Evolutionary conservation across 2,797 vertebrate genomes (phyloP).

Genomic region (Sebastes vulpes): DNA sequence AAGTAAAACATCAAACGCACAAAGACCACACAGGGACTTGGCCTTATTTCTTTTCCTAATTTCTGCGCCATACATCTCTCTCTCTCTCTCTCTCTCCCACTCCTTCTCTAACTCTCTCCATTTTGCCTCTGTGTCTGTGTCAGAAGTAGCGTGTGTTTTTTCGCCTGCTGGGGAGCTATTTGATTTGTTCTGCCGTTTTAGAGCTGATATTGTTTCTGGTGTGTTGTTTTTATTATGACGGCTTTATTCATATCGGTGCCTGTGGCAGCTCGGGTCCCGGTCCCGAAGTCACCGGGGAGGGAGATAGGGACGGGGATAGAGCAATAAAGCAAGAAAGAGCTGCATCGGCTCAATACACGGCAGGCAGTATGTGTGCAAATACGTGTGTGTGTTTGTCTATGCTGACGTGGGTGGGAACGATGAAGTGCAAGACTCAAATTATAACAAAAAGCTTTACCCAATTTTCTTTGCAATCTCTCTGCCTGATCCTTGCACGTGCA

Average conservation of each 20-base stretch:
- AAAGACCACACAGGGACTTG: constrained; percentile 72
- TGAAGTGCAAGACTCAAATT: constrained; percentile 41
- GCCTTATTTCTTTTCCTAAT: constrained; percentile 63
- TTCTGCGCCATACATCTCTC: constrained; percentile 31
- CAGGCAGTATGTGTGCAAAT: constrained; percentile 24
- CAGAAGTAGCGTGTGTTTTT: constrained; percentile 31
- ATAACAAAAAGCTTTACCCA: constrained; percentile 40
- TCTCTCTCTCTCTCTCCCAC: not conserved
- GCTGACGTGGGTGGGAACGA: constrained; percentile 45
- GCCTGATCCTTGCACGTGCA: not conserved
- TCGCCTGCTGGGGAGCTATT: constrained; percentile 71
- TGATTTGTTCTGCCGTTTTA: constrained; percentile 78
- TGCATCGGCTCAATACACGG: constrained; percentile 56
- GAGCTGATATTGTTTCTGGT: constrained; percentile 80
- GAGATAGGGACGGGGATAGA: constrained; percentile 58
- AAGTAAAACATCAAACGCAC: constrained; percentile 68
- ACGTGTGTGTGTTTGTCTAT: not conserved
- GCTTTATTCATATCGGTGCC: constrained; percentile 77
- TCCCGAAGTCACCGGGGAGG: constrained; percentile 70
- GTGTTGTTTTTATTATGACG: constrained; percentile 75
- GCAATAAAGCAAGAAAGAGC: constrained; percentile 77
- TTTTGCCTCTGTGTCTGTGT: constrained; percentile 47
- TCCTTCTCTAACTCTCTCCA: constrained; percentile 24
- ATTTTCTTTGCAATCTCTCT: constrained; percentile 34
- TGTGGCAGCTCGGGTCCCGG: constrained; percentile 50